phyloP scores from a whole-genome alignment of 2,797 vertebrate species.

The Danio kyathit region DNA sequence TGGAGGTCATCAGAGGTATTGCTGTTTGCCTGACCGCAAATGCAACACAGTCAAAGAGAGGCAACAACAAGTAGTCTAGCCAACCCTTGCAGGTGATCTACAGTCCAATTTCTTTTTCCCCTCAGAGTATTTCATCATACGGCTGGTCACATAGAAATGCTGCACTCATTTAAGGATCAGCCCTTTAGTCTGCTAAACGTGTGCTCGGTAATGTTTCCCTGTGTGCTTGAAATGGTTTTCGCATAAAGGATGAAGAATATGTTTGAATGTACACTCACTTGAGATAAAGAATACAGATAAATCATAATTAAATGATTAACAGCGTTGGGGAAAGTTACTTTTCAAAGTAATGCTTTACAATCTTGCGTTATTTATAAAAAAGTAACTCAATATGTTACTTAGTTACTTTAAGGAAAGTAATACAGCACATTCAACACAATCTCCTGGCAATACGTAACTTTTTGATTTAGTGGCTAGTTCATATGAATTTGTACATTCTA shows the following conservation, averaged over 20 bases:
- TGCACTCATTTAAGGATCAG: slow-evolving; percentile 26
- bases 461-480: too few species aligned
- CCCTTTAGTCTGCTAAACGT: slow-evolving; percentile 16
- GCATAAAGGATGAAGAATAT: background rate
- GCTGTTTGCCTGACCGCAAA: slow-evolving; percentile 74
- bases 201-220: background rate
- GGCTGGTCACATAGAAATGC: background rate
- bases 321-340: too few species aligned
- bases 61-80: slow-evolving; percentile 70
- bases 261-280: background rate
- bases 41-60: slow-evolving; percentile 74
- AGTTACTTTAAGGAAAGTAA: too few species aligned
- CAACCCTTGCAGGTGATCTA: slow-evolving; percentile 27
- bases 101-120: slow-evolving; percentile 14
- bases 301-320: background rate
- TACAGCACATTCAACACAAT: too few species aligned
- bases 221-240: background rate
- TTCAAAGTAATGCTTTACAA: too few species aligned
- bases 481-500: too few species aligned
- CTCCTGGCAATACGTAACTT: too few species aligned
- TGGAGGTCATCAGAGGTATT: slow-evolving; percentile 70
- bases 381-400: too few species aligned
- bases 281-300: slow-evolving; percentile 4
- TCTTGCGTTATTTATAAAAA: too few species aligned
- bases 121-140: slow-evolving; percentile 25